Evolutionary conservation across 2,113 vertebrate genomes (phyloP).

Genomic region (Stegostoma tigrinum): DNA sequence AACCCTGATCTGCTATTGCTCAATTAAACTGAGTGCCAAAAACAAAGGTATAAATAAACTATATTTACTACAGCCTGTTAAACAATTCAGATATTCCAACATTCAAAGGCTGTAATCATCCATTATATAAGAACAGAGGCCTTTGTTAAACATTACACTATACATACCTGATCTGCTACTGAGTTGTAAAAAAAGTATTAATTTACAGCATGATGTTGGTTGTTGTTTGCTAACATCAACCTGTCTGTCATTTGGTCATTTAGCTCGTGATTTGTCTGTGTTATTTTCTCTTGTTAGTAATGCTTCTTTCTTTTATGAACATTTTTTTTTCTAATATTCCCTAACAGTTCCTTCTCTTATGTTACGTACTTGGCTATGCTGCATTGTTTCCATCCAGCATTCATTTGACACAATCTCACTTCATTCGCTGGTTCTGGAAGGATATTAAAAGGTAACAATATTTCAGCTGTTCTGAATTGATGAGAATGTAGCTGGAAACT

Average conservation of each 20-base stretch:
- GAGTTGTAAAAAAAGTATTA: background rate
- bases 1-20: constrained; percentile 65
- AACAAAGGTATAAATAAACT: constrained; percentile 65
- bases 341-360: background rate
- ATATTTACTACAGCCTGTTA: constrained; percentile 62
- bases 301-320: background rate
- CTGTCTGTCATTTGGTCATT: background rate
- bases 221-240: background rate
- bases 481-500: background rate
- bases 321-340: background rate
- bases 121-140: background rate
- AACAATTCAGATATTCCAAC: constrained; percentile 61
- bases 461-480: background rate
- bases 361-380: background rate
- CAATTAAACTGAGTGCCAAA: constrained; percentile 60
- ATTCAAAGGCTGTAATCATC: background rate
- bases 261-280: background rate
- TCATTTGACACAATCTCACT: background rate
- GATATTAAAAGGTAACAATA: background rate
- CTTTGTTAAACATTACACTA: background rate
- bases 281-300: background rate
- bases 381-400: background rate
- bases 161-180: background rate
- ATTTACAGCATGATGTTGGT: background rate
- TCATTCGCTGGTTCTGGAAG: background rate